phyloP scores from a whole-genome alignment of 2,888 invertebrate species.

The Tetropium fuscum region DNA sequence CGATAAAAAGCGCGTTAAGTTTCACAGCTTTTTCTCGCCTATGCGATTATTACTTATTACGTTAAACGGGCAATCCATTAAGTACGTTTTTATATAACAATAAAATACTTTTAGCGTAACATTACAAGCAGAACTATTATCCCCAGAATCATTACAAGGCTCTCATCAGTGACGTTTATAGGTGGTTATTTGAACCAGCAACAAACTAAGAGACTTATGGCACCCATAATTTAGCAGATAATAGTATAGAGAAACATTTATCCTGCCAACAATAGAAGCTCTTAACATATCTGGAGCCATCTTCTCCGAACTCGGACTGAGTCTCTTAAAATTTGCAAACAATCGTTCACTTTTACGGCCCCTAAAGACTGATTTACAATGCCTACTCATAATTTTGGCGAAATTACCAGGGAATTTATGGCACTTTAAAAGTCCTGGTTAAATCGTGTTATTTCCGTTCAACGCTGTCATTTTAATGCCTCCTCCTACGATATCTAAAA shows the following conservation, averaged over 20 bases:
- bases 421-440: not conserved
- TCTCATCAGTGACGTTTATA: slow-evolving; percentile 1
- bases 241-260: slow-evolving; percentile 2
- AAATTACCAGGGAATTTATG: slow-evolving; percentile 15
- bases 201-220: slow-evolving; percentile 2
- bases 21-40: slow-evolving; percentile 18
- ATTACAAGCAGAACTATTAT: no score
- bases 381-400: slow-evolving; percentile 20
- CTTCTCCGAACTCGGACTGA: not conserved
- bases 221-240: not conserved
- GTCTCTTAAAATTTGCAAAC: not conserved
- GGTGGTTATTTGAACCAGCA: not conserved
- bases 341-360: slow-evolving; percentile 18
- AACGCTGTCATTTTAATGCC: not conserved
- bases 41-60: slow-evolving; percentile 15
- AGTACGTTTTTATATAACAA: no score
- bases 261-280: not conserved
- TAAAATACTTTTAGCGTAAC: no score
- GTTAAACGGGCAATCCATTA: slow-evolving; percentile 4
- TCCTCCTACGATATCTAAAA: not conserved
- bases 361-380: slow-evolving; percentile 23
- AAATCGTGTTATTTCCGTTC: slow-evolving; percentile 13
- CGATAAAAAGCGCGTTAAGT: slow-evolving; percentile 15
- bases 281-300: not conserved
- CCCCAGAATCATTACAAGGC: not conserved